Base-by-base conservation (phyloP, 2,888 invertebrate species). In the Drosophila kanekoi region DNA sequence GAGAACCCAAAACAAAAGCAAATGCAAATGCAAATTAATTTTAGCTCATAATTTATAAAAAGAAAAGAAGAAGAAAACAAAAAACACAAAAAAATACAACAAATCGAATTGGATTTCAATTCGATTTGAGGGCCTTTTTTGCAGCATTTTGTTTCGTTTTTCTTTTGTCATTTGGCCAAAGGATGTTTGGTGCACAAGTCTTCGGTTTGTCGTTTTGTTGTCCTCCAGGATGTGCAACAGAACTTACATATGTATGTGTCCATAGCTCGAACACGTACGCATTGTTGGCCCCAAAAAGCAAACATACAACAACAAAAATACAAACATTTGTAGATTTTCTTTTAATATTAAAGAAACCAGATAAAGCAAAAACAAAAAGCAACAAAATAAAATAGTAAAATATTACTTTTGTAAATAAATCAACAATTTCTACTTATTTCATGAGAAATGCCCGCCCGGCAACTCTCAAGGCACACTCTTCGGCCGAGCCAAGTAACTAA, bases 311-410 rank as follows among this genome's bases (percentile, higher is more conserved):
- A 60, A 53, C 59, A 67, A 53, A 58, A 56, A 56, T 67, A 62
- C 70, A 79, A 80, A 69, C 47, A 81, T 68, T 82, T 83, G 66
- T 79, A 81, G 74, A 84, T 73, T 87, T 87, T 87, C 79, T 82
- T 88, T 88, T 65, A 75, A 64, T 56, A 85, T 85, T 69, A 58
- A 81, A 77, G 66, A 86, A 73, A 62, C 37, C 62, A 71, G 49
- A 72, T 54, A 73, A 65, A 60, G 66, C 66, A 54, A 16, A 28
- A 35, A 40, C 11, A 52, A 40, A 28, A 52, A 28, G 60, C 80
- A 82, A 85, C 76, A 87, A 88, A 83, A 83, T 83, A 89, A 85
- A 87, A 85, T 89, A 85, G 89, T 77, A 87, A 85, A 85, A 89
- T 85, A 89, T 85, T 89, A 85, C 89, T 89, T 85, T 85, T 85